Conservation (phyloP, 2,113 vertebrate genomes). For the Pristiophorus japonicus region DNA sequence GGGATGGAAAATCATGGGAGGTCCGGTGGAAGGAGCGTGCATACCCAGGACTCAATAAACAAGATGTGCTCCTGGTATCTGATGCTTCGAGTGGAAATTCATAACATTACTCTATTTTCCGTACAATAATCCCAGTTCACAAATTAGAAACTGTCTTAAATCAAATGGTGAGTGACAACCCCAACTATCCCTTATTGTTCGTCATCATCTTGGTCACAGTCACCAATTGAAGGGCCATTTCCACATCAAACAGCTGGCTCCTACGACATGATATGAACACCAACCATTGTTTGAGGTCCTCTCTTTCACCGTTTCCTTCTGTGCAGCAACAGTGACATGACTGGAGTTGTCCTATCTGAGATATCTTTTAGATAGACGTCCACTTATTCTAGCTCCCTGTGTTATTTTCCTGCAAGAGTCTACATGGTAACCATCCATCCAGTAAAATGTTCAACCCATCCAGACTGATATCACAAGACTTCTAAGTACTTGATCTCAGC, state of each 20-base stretch:
- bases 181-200: not conserved
- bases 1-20: not conserved
- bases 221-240: not conserved
- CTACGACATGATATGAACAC: too few relatives aligned
- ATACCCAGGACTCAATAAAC: not conserved
- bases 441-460: not conserved
- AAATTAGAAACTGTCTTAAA: not conserved
- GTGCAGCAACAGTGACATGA: not conserved
- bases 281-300: not conserved
- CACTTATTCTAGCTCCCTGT: not conserved
- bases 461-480: not conserved
- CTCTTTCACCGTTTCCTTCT: not conserved
- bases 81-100: not conserved
- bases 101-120: not conserved
- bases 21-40: not conserved
- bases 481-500: not conserved
- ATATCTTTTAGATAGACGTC: not conserved
- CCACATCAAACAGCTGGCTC: not conserved
- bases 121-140: not conserved
- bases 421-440: not conserved
- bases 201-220: not conserved
- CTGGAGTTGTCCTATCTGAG: not conserved
- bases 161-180: too few relatives aligned
- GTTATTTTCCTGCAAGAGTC: not conserved
- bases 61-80: too few relatives aligned